phyloP scores from a whole-genome alignment of 2,888 invertebrate species.

The Hirtodrosophila duncani region DNA sequence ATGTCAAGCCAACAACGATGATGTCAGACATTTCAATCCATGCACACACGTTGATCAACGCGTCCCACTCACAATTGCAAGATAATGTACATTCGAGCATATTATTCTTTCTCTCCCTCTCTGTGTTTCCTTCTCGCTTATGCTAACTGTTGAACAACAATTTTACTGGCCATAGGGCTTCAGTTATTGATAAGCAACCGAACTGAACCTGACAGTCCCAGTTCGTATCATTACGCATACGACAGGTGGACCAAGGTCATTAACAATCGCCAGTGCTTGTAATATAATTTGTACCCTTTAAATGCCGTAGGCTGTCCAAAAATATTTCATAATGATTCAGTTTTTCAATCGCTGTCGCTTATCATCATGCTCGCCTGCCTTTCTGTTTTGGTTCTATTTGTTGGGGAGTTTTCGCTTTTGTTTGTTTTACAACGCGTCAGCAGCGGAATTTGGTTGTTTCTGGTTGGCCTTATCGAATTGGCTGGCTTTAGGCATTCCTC shows the following conservation, averaged over 20 bases:
- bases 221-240: conserved; percentile 46
- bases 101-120: too few relatives aligned
- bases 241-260: conserved; percentile 73
- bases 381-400: not conserved
- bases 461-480: conserved; percentile 33
- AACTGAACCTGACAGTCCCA: not conserved
- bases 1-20: conserved; percentile 32
- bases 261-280: conserved; percentile 40
- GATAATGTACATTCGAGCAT: too few relatives aligned
- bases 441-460: conserved; percentile 14
- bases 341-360: conserved; percentile 28
- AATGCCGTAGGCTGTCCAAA: conserved; percentile 17
- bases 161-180: conserved; percentile 16
- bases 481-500: too few relatives aligned
- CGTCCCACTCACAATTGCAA: too few relatives aligned
- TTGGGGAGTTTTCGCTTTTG: conserved; percentile 8
- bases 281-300: not conserved
- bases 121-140: too few relatives aligned
- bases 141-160: too few relatives aligned
- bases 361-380: conserved; percentile 30
- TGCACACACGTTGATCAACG: too few relatives aligned
- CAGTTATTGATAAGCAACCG: conserved; percentile 33
- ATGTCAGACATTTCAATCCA: conserved; percentile 24
- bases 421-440: conserved; percentile 21
- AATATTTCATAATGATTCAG: conserved; percentile 62